These are phyloP conservation scores for Tachina fera DNA, from an alignment of 2,888 invertebrate genomes.

Conservation along the genomic window DNA sequence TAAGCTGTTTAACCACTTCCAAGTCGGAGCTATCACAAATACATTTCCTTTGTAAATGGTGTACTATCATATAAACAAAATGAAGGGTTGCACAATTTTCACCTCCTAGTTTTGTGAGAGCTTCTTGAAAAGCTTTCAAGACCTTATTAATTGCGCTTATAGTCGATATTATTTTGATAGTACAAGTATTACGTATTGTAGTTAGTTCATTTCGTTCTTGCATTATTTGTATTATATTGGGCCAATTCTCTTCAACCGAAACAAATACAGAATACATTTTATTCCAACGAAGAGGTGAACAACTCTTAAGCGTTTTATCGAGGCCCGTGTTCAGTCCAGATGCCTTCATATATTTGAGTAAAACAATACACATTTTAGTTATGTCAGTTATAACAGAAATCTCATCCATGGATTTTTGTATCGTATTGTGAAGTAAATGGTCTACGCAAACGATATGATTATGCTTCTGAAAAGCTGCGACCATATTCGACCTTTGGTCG, in stretches of 20 bases:
- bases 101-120: slow-evolving; percentile 38
- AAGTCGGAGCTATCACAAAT: neutral
- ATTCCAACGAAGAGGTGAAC: slow-evolving; percentile 60
- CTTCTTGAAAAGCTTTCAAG: slow-evolving; percentile 44
- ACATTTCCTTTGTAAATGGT: slow-evolving; percentile 19
- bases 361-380: too few relatives aligned
- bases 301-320: slow-evolving; percentile 36
- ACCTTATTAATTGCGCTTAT: slow-evolving; percentile 27
- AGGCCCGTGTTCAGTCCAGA: neutral
- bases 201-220: slow-evolving; percentile 20
- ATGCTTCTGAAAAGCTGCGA: slow-evolving; percentile 33
- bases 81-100: slow-evolving; percentile 52
- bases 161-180: neutral
- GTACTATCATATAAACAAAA: slow-evolving; percentile 34
- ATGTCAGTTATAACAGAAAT: too few relatives aligned
- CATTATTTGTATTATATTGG: slow-evolving; percentile 27
- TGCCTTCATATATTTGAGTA: too few relatives aligned
- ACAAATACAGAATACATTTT: slow-evolving; percentile 40
- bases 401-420: slow-evolving; percentile 29
- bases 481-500: slow-evolving; percentile 59
- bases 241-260: slow-evolving; percentile 54
- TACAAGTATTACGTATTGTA: neutral
- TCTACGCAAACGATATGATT: slow-evolving; percentile 58
- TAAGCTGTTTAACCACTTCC: neutral
- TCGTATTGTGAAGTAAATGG: slow-evolving; percentile 51